phyloP scores from a whole-genome alignment of 2,797 vertebrate species.

The Xerus rutilus region DNA sequence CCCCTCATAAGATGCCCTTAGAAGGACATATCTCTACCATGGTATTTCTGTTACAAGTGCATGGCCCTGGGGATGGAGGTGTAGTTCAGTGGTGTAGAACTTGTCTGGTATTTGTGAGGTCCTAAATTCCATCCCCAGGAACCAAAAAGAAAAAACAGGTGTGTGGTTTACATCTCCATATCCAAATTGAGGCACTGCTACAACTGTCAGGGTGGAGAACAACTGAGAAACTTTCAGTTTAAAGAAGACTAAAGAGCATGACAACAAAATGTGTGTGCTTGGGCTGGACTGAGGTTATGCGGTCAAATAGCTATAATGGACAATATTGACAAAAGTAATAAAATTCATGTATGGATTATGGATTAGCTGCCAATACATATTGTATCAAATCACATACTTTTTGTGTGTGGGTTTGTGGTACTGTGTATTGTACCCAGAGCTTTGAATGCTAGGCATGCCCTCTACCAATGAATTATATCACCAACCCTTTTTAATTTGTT shows the following conservation, averaged over 20 bases:
- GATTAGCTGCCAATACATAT: neutral
- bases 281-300: neutral
- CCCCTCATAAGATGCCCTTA: neutral
- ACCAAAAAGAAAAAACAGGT: neutral
- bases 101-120: neutral
- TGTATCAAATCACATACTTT: neutral
- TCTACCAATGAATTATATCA: no score
- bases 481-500: no score
- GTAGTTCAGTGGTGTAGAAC: neutral
- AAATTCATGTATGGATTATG: neutral
- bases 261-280: neutral
- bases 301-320: neutral
- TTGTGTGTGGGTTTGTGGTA: no score
- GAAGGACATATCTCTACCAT: neutral
- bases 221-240: neutral
- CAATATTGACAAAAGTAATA: neutral
- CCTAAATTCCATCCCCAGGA: neutral
- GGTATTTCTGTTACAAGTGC: neutral
- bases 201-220: neutral
- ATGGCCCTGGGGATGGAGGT: neutral
- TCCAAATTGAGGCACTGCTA: neutral
- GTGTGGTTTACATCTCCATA: neutral
- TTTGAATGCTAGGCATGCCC: no score
- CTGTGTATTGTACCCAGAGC: no score
- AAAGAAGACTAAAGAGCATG: neutral